Base-by-base conservation (phyloP, 2,797 vertebrate genomes). In the Clarias platycephalus region DNA sequence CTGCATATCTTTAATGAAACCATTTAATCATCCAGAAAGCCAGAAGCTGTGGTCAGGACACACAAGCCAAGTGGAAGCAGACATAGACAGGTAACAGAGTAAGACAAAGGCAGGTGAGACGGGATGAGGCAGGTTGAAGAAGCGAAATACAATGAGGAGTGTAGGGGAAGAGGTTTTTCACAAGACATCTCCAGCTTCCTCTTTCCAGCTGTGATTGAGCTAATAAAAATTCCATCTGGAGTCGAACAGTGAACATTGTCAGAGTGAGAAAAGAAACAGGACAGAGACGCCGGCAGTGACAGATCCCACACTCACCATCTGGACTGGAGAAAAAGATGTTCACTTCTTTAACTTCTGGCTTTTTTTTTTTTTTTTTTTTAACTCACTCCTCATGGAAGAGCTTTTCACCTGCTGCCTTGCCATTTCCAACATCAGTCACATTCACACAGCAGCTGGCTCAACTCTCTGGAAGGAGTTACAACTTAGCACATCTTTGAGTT, bases 281-380 rank as follows among this genome's bases (percentile, higher is more conserved):
- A 57, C 26, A 58, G 44, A 77, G 53, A 44, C 16, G 62, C 70
- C 63, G 82, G 89, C 60, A 71, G 86, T 88, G 87, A 88, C 87
- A 84, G 82, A 82, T 66, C 83, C 87, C 87, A 85, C 85, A 88
- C 80, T 60, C 72, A 82, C 84, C 86, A 90, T 87, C 87, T 90
- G 89, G 55, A 62, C 34, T 63, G 68, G 37, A 16, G 40, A 77
- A 57, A 83, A 85, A 75, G 66, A 78, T 82, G 80, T 70, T 64
- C 57, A 20, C 31, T 22, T 18, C 66, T 62, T 60, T 34, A 68
- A 31, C 57, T 84, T 71, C 74, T 28, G 58, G 16, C 9, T 55
- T 18, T 57, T n/a, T n/a, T n/a, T n/a, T n/a, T n/a, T n/a, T n/a
- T n/a, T n/a, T n/a, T n/a, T n/a, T 55, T 55, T 34, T 75, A 53